Evolutionary conservation across 2,113 vertebrate genomes (phyloP), one percentile per base, ranked within the genome.

Genomic region (Pachypanchax playfairii): DNA sequence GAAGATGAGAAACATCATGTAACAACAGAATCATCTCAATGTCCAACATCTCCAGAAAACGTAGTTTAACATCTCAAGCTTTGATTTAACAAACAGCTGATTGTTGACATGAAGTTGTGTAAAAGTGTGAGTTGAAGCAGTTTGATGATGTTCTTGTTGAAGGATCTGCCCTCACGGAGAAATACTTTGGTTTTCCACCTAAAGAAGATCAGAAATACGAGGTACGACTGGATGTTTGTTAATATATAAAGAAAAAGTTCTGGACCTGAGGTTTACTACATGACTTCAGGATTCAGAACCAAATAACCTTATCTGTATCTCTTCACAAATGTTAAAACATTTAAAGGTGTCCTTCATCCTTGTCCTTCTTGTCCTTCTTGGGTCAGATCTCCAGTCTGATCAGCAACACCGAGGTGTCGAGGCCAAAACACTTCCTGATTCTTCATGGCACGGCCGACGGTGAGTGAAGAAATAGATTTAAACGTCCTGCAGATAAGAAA

Each of bases 371-470:
- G 9, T 12, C 28, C 28, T 7, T 7, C 28, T 35, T 74, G 29
- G 6, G 13, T 22, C 79, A 92, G 91, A 74, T 90, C 39, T 89
- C 88, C 68, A 77, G 79, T 81, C 68, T 91, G 57, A 63, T 89
- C 50, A 25, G 54, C 22, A 83, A 90, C 67, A n/a, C n/a, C n/a
- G n/a, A n/a, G n/a, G 38, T 80, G 58, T 83, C 87, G 17, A 54
- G 22, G 53, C 70, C 65, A 10, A 22, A 44, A 43, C 70, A 62
- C 25, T 85, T 92, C 13, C 84, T 88, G 1, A 88, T 91, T 9
- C 67, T 91, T 28, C 91, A 92, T 12, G 65, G 88, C 47, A 92
- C 90, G 4, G 90, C 87, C 52, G 91, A 92, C 54, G 89, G 91
- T 91, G 64, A 86, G 82, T 42, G 11, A 31, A 31, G 29, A 31